These are phyloP conservation scores for Popillia japonica DNA, from an alignment of 1,140 invertebrate species.

Conservation along the genomic window DNA sequence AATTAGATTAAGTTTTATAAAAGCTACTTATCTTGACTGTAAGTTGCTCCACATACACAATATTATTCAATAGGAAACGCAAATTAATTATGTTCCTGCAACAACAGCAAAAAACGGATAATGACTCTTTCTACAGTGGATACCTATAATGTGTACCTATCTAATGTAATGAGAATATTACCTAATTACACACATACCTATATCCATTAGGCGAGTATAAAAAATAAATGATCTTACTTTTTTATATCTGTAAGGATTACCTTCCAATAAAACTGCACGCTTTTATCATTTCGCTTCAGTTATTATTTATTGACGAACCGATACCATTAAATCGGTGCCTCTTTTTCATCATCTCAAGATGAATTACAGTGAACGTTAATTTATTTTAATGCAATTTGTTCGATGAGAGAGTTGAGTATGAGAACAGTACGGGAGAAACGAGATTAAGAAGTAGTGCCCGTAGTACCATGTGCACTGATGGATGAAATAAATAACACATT, in stretches of 20 bases:
- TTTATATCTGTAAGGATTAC: not conserved
- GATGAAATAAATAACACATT: conserved; percentile 26
- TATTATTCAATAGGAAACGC: no score
- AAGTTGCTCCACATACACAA: no score
- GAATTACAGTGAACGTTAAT: conserved; percentile 32
- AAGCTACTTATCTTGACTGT: no score
- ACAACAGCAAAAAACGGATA: no score
- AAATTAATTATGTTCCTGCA: no score
- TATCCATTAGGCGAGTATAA: no score
- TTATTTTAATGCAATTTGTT: conserved; percentile 31
- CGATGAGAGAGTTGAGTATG: conserved; percentile 18
- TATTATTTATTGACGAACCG: conserved; percentile 21
- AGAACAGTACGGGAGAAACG: not conserved
- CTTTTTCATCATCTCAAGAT: conserved; percentile 32
- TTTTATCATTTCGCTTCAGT: conserved; percentile 32
- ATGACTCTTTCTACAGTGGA: no score
- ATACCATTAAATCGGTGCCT: conserved; percentile 31
- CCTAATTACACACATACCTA: no score
- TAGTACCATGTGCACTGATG: conserved; percentile 24
- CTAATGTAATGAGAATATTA: no score
- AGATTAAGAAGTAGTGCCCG: conserved; percentile 13
- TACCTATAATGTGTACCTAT: no score
- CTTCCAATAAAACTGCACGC: conserved; percentile 26
- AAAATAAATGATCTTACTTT: not conserved
- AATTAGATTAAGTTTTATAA: no score